Evolutionary conservation across 1,140 invertebrate species (phyloP), one percentile per base, ranked within the genome.

Genomic region (Drosophila takahashii): DNA sequence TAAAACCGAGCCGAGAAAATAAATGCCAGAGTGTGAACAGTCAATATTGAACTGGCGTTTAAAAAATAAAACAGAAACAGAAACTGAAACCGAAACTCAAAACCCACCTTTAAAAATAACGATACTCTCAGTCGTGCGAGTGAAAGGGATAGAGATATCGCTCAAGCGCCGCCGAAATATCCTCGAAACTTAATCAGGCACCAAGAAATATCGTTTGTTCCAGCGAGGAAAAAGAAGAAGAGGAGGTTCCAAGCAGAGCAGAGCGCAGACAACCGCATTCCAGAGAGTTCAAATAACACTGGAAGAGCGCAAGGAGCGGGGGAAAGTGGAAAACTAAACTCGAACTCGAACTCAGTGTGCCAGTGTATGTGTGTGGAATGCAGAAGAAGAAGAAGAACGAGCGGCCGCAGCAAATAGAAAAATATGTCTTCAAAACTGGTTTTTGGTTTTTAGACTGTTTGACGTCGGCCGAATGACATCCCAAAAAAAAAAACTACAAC

Each of bases 231-330:
- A 26, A 51, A 36, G 50, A 22, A 22, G 44, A 53, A 47, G 34
- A 51, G 27, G 50, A 66, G 52, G 15, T 45, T 26, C 16, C n/a
- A 73, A 50, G 32, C n/a, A n/a, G n/a, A n/a, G n/a, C n/a, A n/a
- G 15, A 65, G 81, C 90, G 79, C 81, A 86, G 76, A 79, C 71
- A 87, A 83, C 86, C 79, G 79, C 86, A 90, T 90, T 90, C 86
- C 86, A 90, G 77, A 80, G 79, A 89, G 85, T 90, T 90, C 77
- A 90, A 90, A 87, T 86, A 86, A 69, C 83, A 65, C 75, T 71
- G 60, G 51, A 41, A 53, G 22, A 22, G 22, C 22, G 22, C 22
- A 1, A 22, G 47, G 58, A 10, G 61, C n/a, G 69, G 69, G 79
- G 79, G 75, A 79, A 83, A 75, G 77, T 81, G 77, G 79, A 85